Evolutionary conservation across 2,113 vertebrate genomes (phyloP), one percentile per base, ranked within the genome.

Genomic region (Bathybates hornii): DNA sequence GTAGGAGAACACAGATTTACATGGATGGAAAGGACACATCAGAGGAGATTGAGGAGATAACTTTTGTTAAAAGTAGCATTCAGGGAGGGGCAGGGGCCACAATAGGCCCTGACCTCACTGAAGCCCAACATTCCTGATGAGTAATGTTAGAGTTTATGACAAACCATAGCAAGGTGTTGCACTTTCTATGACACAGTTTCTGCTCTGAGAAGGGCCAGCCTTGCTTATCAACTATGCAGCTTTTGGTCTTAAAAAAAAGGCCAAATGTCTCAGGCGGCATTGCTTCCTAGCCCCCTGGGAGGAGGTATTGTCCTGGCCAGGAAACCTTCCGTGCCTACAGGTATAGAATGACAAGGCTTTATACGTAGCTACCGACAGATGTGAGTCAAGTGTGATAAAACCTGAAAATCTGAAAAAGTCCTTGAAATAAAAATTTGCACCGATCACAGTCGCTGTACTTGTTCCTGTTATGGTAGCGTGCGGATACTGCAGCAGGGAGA

Each of bases 201-300:
- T 91, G 83, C 86, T 91, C 95, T 92, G 92, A 90, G 84, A 14
- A 83, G 91, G 90, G 78, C 91, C 90, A 91, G 91, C 76, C 92
- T 95, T 94, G 94, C 96, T 96, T 95, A 92, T 94, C 86, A 41
- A 90, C 93, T 93, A 57, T 54, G 78, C 43, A 86, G 91, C 94
- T 95, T 93, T 94, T 92, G 84, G 88, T 93, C 89, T 63, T 89
- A 57, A 56, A 83, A 68, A 94, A 92, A 90, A 90, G 80, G 87
- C 92, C 82, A 92, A 94, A 94, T 92, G 94, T 96, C 95, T 95
- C 94, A 92, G 89, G 94, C 92, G 90, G 91, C 93, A 92, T 84
- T 27, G 95, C 89, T 96, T 96, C 95, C 95, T 94, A 96, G 93
- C 94, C 94, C 96, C 96, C 90, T 81, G 95, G 94, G 95, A 96